phyloP scores from a whole-genome alignment of 2,888 invertebrate genomes.

The Troglohyphantes excavatus region DNA sequence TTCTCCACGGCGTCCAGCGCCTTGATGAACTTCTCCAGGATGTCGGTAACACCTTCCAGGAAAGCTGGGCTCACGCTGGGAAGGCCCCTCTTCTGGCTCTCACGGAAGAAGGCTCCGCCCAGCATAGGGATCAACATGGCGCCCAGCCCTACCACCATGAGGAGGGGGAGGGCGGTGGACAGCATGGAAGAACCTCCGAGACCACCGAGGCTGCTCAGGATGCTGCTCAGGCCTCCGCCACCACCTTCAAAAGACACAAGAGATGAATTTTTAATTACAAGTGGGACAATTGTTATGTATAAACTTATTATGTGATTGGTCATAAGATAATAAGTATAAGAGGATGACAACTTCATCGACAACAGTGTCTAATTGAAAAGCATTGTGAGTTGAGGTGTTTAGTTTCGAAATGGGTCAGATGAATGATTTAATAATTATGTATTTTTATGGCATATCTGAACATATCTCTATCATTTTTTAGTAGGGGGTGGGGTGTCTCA shows the following conservation, averaged over 20 bases:
- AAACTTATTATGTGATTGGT: too few relatives aligned
- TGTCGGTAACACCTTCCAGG: slow-evolving; percentile 79
- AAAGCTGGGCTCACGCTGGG: slow-evolving; percentile 78
- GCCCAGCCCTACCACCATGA: slow-evolving; percentile 75
- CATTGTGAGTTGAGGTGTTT: too few relatives aligned
- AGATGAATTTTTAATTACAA: background rate
- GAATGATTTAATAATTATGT: too few relatives aligned
- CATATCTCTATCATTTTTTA: too few relatives aligned
- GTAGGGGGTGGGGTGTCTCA: too few relatives aligned
- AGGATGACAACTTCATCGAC: too few relatives aligned
- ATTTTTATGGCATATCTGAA: too few relatives aligned
- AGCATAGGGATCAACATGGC: slow-evolving; percentile 75
- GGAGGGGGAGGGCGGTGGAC: slow-evolving; percentile 69
- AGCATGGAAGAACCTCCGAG: slow-evolving; percentile 60
- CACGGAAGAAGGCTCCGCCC: slow-evolving; percentile 76
- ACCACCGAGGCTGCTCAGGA: slow-evolving; percentile 67
- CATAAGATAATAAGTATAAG: too few relatives aligned
- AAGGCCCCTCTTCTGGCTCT: slow-evolving; percentile 75
- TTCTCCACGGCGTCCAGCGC: slow-evolving; percentile 80
- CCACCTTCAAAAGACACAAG: slow-evolving; percentile 36
- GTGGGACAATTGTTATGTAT: too few relatives aligned
- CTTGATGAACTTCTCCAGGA: slow-evolving; percentile 79
- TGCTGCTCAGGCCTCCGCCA: slow-evolving; percentile 63
- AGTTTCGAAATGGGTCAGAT: too few relatives aligned
- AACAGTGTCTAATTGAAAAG: too few relatives aligned